phyloP scores from a whole-genome alignment of 2,113 vertebrate species.

The Sprattus sprattus region DNA sequence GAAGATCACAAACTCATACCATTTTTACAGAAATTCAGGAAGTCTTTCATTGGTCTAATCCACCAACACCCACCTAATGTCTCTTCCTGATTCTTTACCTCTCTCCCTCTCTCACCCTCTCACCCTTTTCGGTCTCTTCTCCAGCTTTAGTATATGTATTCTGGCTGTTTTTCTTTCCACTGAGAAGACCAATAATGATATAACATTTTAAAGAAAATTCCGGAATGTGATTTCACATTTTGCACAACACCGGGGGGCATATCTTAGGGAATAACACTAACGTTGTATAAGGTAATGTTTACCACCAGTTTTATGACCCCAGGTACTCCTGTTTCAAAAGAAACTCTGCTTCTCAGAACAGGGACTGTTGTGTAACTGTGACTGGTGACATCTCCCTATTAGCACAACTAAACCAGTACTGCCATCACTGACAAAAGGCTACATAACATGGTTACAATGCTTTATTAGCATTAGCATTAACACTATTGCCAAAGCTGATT shows the following conservation, averaged over 20 bases:
- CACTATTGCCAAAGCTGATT: too few species aligned
- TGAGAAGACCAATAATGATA: too few species aligned
- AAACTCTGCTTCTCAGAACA: not conserved
- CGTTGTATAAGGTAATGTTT: not conserved
- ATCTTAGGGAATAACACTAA: not conserved
- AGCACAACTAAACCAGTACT: not conserved
- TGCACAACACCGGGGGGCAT: too few species aligned
- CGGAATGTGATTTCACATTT: too few species aligned
- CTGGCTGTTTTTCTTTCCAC: too few species aligned
- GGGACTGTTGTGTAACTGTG: not conserved
- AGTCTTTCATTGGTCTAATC: not conserved
- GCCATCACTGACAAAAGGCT: not conserved
- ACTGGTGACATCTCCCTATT: not conserved
- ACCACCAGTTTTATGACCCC: not conserved
- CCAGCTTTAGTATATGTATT: too few species aligned
- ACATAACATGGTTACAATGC: not conserved
- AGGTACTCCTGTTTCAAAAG: not conserved
- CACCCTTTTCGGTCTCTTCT: not conserved
- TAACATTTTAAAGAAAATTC: too few species aligned
- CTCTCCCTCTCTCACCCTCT: not conserved
- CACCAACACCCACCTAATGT: not conserved
- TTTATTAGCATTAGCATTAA: too few species aligned
- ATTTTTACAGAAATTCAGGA: not conserved
- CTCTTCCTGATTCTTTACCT: not conserved
- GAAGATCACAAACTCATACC: not conserved